A percentile compares a stretch with the other conserved stretches of the same genome.
These are phyloP conservation scores for Ramazzottius varieornatus DNA, from an alignment of 2,888 invertebrate species.

Conservation along the genomic window DNA sequence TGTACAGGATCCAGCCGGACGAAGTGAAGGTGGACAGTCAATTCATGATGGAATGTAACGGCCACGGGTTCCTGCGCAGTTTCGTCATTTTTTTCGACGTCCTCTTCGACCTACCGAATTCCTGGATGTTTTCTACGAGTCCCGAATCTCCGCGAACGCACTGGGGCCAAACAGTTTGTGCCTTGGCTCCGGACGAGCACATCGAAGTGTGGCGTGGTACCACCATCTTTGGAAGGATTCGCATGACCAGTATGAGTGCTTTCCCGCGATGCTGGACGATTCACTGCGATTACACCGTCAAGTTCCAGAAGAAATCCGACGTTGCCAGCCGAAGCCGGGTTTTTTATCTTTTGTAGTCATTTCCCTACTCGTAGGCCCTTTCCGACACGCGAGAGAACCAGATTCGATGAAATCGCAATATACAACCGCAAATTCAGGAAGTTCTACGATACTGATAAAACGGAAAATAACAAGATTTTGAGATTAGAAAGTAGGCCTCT, in stretches of 20 bases:
- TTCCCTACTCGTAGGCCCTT: no score
- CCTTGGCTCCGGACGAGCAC: conserved; percentile 11
- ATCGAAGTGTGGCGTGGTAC: neutral
- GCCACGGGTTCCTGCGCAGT: neutral
- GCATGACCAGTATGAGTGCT: neutral
- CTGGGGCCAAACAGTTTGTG: conserved; percentile 23
- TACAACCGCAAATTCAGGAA: no score
- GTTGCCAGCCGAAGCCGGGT: neutral
- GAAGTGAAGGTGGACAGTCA: neutral
- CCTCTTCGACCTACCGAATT: neutral
- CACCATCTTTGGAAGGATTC: neutral
- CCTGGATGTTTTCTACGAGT: conserved; percentile 15
- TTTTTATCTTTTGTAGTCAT: neutral
- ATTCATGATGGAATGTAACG: neutral
- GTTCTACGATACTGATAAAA: no score
- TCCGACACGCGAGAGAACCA: no score
- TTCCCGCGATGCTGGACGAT: neutral
- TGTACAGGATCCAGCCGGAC: neutral
- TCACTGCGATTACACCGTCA: neutral
- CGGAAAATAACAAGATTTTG: no score
- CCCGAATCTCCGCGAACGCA: conserved; percentile 18
- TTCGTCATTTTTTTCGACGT: neutral
- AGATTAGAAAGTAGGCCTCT: no score
- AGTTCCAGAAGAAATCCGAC: neutral
- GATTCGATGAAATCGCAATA: no score